A percentile compares a stretch with the other conserved stretches of the same genome.
Conservation (phyloP, 2,113 vertebrate genomes). For the Ploceus nigricollis region DNA sequence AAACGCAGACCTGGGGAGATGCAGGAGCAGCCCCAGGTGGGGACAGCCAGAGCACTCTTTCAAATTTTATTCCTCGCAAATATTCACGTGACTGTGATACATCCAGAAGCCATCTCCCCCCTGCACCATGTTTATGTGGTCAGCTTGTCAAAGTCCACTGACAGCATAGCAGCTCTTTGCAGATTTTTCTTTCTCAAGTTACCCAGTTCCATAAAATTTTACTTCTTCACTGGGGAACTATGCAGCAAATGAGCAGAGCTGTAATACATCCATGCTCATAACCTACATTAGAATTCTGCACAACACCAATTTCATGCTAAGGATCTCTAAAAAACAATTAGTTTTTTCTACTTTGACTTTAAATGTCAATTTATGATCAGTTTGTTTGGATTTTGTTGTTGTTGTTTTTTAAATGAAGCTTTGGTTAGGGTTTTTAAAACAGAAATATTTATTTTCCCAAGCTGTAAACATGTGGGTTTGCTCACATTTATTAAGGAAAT, state of each 20-base stretch:
- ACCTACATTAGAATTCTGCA: neutral
- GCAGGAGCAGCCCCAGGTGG: neutral
- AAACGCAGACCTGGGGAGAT: neutral
- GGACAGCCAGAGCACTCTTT: neutral
- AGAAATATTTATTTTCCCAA: neutral
- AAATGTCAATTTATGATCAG: neutral
- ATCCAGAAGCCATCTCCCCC: neutral
- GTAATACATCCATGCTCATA: neutral
- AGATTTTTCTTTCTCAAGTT: neutral
- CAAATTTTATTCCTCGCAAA: neutral
- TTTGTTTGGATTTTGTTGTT: neutral
- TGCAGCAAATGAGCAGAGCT: neutral
- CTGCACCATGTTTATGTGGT: too few relatives aligned
- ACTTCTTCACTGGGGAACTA: neutral
- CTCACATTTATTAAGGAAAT: neutral
- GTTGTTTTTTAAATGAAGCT: neutral
- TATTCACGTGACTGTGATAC: neutral
- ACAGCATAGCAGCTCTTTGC: neutral
- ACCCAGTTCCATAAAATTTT: neutral
- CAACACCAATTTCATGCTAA: neutral
- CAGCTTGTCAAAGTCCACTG: neutral
- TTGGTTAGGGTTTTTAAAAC: neutral
- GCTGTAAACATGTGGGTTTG: neutral
- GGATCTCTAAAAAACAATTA: neutral
- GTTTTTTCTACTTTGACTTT: neutral